phyloP scores from a whole-genome alignment of 2,113 vertebrate species.

The Microcebus jonahi region DNA sequence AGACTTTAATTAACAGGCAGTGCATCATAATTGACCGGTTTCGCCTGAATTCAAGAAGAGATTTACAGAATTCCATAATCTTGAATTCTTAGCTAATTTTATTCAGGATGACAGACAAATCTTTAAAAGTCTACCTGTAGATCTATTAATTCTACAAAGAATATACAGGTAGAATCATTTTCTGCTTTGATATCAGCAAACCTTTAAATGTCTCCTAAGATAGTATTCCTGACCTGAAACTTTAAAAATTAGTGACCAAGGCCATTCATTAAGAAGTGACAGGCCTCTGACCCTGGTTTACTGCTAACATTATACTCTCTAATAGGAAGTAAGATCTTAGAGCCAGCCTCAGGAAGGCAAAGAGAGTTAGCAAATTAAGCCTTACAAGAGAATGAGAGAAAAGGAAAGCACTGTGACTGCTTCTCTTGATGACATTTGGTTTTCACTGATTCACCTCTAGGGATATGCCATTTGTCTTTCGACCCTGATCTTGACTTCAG shows the following conservation, averaged over 20 bases:
- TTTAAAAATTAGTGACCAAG: background rate
- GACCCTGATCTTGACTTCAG: conserved; percentile 42
- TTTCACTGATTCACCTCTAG: background rate
- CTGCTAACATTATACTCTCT: background rate
- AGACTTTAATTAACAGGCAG: background rate
- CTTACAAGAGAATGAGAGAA: background rate
- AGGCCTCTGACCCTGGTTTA: background rate
- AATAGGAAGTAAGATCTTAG: conserved; percentile 15
- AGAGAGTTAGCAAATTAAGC: background rate
- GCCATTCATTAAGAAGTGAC: background rate
- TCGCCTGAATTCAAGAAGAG: background rate
- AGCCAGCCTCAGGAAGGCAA: background rate
- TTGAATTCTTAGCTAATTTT: conserved; percentile 45
- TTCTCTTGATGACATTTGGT: conserved; percentile 47
- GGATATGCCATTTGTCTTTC: background rate
- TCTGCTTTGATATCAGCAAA: conserved; percentile 31
- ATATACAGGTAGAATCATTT: background rate
- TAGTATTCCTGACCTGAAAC: conserved; percentile 16
- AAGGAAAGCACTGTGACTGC: background rate
- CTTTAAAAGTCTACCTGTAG: background rate
- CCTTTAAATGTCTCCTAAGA: background rate
- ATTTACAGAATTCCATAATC: conserved; percentile 17
- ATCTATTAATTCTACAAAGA: conserved; percentile 33
- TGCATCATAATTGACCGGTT: background rate
- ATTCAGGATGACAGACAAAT: conserved; percentile 35